Percentiles rank a stretch among this genome's conserved stretches.
These are phyloP conservation scores for Psittacus erithacus DNA, from an alignment of 2,113 vertebrate species.

Conservation along the genomic window DNA sequence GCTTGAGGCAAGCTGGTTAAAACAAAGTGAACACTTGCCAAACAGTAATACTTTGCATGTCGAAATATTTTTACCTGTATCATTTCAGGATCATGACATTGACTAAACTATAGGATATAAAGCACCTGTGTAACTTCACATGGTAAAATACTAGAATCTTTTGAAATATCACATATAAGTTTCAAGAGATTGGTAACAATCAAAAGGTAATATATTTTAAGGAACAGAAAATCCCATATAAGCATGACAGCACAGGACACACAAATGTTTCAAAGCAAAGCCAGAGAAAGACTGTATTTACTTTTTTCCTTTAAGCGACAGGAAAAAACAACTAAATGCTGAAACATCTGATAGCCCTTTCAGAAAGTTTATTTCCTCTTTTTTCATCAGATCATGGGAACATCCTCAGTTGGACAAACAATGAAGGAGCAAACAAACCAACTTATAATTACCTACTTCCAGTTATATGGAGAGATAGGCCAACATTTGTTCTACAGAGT, in stretches of 20 bases:
- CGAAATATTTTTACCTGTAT: not conserved
- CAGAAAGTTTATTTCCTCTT: conserved; percentile 21
- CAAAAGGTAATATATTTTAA: not conserved
- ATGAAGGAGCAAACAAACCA: conserved; percentile 44
- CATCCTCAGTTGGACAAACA: conserved; percentile 42
- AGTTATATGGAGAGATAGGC: not conserved
- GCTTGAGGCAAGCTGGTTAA: not conserved
- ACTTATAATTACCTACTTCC: conserved; percentile 39
- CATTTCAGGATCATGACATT: not conserved
- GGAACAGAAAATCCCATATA: conserved; percentile 1
- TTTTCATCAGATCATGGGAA: conserved; percentile 32
- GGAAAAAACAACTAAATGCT: conserved; percentile 15
- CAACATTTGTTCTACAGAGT: not conserved
- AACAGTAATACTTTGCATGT: not conserved
- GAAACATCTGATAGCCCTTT: not conserved
- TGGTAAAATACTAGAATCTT: not conserved
- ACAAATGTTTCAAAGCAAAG: conserved; percentile 52
- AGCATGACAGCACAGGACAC: conserved; percentile 47
- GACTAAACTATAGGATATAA: not conserved
- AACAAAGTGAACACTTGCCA: not conserved
- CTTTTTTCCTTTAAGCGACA: conserved; percentile 46
- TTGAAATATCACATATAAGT: not conserved
- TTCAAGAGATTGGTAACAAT: not conserved
- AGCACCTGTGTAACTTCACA: not conserved
- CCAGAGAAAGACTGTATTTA: conserved; percentile 53